Base-by-base conservation (phyloP, 2,888 invertebrate genomes). In the Dynastes tityus region DNA sequence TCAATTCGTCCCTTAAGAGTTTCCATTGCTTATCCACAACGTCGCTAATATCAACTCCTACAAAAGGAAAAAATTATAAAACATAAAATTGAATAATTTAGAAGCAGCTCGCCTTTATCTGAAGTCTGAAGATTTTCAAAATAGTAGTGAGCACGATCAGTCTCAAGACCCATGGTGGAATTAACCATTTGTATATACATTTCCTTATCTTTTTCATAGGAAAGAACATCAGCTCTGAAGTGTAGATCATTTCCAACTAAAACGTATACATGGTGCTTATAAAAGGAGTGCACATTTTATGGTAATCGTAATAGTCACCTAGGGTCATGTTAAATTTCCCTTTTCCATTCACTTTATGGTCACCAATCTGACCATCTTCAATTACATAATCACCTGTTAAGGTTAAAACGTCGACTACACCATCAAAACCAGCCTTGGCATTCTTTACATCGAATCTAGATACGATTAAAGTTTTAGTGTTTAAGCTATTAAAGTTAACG, bases 251-350 rank as follows among this genome's bases (percentile, higher is more conserved):
- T 27, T 11, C 32, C 37, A 71, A 32, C 32, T 32, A 4, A 32
- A 32, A 32, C 22, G 22, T 22, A 22, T 22, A 22, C 22, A 22
- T 22, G 22, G 22, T 22, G 22, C 22, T 22, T 22, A 22, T 1
- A 22, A 22, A 22, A 22, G 0, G 22, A 22, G 22, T 22, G 22
- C 22, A 22, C 22, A 22, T 22, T 22, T 22, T 22, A 22, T 22
- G 22, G 22, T 22, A 22, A 22, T 22, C 22, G 22, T 22, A 22
- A 22, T 22, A 22, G 22, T 22, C 22, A 22, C 22, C 77, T 77
- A 61, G 27, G 61, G 77, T 77, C 49, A 61, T 58, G 45, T 77
- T 70, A 8, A 68, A 29, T 45, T 70, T 45, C 6, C 77, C 77
- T 6, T 61, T 40, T 27, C 77, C 77, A 27, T 37, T 16, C 22